Evolutionary conservation across 2,797 vertebrate genomes (phyloP).

Genomic region (Alexandromys oeconomus): DNA sequence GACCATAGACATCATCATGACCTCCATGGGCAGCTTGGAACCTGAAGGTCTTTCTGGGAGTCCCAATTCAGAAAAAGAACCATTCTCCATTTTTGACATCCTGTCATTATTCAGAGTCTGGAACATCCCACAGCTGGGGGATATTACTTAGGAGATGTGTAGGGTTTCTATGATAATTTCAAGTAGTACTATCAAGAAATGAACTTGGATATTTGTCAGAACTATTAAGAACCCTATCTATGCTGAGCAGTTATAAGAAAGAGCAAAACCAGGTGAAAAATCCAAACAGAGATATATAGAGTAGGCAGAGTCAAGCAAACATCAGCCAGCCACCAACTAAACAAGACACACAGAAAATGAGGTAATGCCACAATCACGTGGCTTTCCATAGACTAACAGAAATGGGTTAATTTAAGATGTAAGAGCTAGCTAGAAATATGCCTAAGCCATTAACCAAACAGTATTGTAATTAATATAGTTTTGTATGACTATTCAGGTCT

Average conservation of each 20-base stretch:
- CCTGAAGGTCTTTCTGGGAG: neutral
- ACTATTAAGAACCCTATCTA: neutral
- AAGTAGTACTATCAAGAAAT: neutral
- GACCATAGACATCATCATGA: neutral
- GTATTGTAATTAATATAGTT: too few species aligned
- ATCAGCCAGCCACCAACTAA: too few species aligned
- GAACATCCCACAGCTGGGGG: neutral
- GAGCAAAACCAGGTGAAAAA: too few species aligned
- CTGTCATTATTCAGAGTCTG: neutral
- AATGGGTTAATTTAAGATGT: too few species aligned
- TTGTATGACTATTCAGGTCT: too few species aligned
- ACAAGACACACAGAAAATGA: too few species aligned
- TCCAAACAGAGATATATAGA: too few species aligned
- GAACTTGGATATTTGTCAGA: conserved; percentile 8
- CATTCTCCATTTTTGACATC: neutral
- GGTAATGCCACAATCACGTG: too few species aligned
- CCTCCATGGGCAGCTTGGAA: neutral
- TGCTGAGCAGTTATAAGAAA: neutral
- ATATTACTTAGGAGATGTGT: neutral
- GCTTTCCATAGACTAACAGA: too few species aligned
- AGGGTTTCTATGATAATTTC: conserved; percentile 32
- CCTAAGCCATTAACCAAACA: too few species aligned
- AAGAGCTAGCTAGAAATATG: too few species aligned
- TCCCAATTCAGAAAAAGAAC: neutral
- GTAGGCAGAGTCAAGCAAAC: too few species aligned